Base-by-base conservation (phyloP, 2,797 vertebrate genomes). In the Poecilia picta region DNA sequence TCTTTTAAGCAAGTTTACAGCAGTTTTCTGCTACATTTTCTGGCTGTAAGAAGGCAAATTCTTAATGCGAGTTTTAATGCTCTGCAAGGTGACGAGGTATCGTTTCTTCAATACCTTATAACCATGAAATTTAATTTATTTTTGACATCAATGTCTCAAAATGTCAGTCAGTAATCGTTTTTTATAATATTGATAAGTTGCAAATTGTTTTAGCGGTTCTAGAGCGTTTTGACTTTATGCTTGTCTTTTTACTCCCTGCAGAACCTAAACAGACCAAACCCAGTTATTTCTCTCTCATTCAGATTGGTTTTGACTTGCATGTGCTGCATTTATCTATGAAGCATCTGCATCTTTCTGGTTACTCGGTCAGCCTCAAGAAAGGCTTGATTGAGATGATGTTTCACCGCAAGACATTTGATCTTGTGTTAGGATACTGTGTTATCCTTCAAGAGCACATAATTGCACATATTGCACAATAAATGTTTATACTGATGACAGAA, bases 291-390 rank as follows among this genome's bases (percentile, higher is more conserved):
- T 68, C 3, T 66, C 4, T 68, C 64, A 72, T 46, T 49, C 53
- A 80, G 80, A 74, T 55, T 72, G 77, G 76, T 79, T 71, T 43
- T n/a, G 23, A 25, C 68, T 71, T 71, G 8, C 11, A 45, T 75
- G 39, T 2, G 77, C 66, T 41, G 57, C 73, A 75, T 74, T 68
- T 36, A 49, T 77, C 72, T 81, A 72, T 55, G 62, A 77, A 78
- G 33, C 39, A 80, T 64, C 79, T 64, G 84, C 47, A 41, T 82
- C 80, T 81, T 78, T 79, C 64, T 89, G 82, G 75, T 28, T 79
- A 83, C 74, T 68, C 64, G 71, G 74, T 45, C 59, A 33, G 75
- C 75, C 39, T 8, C 36, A 73, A 53, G 59, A 45, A n/a, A 45
- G 39, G 39, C 71, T 46, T 68, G 57, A 80, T 43, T 76, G 55